Base-by-base conservation (phyloP, 2,888 invertebrate genomes). In the Netelia inedita region DNA sequence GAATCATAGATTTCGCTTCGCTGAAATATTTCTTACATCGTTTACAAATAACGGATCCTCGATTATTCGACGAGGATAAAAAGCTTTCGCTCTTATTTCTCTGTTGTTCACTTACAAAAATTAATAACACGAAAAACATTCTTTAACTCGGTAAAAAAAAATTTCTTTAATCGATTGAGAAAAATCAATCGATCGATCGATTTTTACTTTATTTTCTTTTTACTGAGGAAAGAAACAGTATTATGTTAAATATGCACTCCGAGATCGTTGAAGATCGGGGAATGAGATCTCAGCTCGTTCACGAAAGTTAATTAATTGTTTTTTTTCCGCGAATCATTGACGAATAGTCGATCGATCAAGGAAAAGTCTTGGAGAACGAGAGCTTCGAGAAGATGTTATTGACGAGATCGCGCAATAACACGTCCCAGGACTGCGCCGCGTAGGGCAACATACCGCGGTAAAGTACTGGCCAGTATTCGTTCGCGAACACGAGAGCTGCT, bases 401-500 rank as follows among this genome's bases (percentile, higher is more conserved):
- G 21, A 95, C 92, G 59, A 95, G 89, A 43, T 94, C 94, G n/a
- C 94, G 92, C 59, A 96, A 94, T 43, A 94, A 94, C 88, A 92
- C 94, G 87, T 95, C 95, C 95, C 96, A 96, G 87, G 94, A 94
- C 19, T 94, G 92, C 85, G 95, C 94, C 6, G 95, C 94, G 73
- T 93, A 94, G 0, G 96, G 96, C 73, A 96, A 90, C 89, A 96
- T 91, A 87, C 95, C 95, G 41, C 94, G 94, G 90, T 96, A 96
- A 50, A 96, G 89, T 1, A 94, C 87, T 85, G 95, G 94, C 96
- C 96, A 96, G 91, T 96, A 95, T 78, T 95, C 94, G 88, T 96
- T 96, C 0, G 94, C 94, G 86, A 96, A 95, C 28, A 91, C 91
- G 69, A 94, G 91, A 6, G 95, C 95, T 35, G 95, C 92, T 57